phyloP scores from a whole-genome alignment of 1,140 invertebrate genomes.

The Hirudo medicinalis region DNA sequence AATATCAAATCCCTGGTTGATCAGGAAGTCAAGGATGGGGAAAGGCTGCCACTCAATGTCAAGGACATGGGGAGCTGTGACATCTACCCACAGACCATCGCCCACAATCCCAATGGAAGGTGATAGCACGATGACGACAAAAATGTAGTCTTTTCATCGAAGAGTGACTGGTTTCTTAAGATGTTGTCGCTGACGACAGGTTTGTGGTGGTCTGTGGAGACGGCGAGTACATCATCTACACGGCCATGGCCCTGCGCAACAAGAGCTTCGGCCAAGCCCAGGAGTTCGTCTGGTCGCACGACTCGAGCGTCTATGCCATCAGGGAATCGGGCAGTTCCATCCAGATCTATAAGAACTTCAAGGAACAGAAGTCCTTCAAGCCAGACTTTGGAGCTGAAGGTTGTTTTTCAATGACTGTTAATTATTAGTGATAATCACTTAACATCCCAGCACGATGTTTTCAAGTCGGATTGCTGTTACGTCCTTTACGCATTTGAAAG shows the following conservation, averaged over 20 bases:
- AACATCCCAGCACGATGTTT: background rate
- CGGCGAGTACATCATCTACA: slow-evolving; percentile 99
- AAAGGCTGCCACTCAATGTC: slow-evolving; percentile 74
- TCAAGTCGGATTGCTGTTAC: background rate
- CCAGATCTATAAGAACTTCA: slow-evolving; percentile 95
- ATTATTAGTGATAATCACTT: too few relatives aligned
- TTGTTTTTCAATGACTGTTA: slow-evolving; percentile 14
- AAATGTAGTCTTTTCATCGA: background rate
- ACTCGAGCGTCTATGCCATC: slow-evolving; percentile 84
- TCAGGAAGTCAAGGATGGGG: slow-evolving; percentile 61
- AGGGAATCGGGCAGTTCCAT: slow-evolving; percentile 77
- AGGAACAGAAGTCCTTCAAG: slow-evolving; percentile 85
- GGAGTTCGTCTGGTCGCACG: slow-evolving; percentile 96
- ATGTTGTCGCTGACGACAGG: slow-evolving; percentile 31
- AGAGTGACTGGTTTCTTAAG: background rate
- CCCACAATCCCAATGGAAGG: slow-evolving; percentile 95
- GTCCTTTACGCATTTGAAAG: too few relatives aligned
- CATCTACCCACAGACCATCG: slow-evolving; percentile 95
- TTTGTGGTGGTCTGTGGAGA: slow-evolving; percentile 98
- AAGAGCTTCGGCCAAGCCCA: slow-evolving; percentile 95
- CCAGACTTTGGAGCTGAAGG: slow-evolving; percentile 87
- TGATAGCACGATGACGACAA: background rate
- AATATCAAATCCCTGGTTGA: slow-evolving; percentile 61
- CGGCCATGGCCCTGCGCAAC: slow-evolving; percentile 93
- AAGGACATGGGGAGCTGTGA: slow-evolving; percentile 99